Conservation (phyloP, 1,140 invertebrate species). For the Ostrea denselamellosa region DNA sequence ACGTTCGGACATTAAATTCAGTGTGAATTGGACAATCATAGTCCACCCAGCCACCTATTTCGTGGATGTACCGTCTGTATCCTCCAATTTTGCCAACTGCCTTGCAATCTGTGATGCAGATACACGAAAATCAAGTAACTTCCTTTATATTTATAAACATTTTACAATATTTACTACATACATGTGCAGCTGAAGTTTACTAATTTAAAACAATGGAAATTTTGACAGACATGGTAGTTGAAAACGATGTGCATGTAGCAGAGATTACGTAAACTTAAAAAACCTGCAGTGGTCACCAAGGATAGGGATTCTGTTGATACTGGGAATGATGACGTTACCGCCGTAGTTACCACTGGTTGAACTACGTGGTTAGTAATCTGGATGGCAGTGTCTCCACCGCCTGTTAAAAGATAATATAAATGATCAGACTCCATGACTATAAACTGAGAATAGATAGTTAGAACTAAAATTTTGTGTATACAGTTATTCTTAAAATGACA, state of each 20-base stretch:
- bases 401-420: background rate
- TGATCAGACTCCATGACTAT: no score
- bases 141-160: no score
- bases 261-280: background rate
- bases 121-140: background rate
- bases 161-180: no score
- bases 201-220: no score
- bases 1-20: constrained; percentile 45
- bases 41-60: constrained; percentile 37
- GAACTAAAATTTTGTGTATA: no score
- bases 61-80: constrained; percentile 43
- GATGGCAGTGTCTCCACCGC: background rate
- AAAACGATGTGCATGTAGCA: background rate
- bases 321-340: background rate
- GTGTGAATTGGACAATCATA: constrained; percentile 50
- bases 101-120: background rate
- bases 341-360: background rate
- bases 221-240: no score
- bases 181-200: no score
- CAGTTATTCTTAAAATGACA: no score
- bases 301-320: constrained; percentile 6
- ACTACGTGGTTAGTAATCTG: constrained; percentile 12
- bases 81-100: background rate
- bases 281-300: background rate
- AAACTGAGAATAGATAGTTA: no score